Conservation (phyloP, 1,140 invertebrate genomes). For the Cylas formicarius region DNA sequence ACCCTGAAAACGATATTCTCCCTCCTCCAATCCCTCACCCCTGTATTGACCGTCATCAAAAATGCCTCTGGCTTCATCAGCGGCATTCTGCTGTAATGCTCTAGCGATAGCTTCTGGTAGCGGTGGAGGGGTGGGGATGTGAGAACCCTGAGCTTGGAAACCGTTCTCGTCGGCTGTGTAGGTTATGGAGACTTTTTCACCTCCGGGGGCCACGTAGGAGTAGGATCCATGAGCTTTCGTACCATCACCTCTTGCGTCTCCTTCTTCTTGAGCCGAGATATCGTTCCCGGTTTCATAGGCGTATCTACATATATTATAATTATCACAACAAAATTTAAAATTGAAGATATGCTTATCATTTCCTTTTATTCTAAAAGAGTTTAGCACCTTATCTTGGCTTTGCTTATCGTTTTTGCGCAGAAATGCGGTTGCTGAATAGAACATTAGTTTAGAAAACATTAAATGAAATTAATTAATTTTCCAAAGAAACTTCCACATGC, state of each 20-base stretch:
- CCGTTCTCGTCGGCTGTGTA: constrained; percentile 54
- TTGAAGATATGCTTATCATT: background rate
- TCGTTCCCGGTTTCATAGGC: constrained; percentile 54
- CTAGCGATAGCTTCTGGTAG: constrained; percentile 45
- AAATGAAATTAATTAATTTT: no score
- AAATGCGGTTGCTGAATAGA: no score
- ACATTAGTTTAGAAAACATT: no score
- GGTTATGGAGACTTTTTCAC: constrained; percentile 46
- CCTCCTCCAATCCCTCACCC: constrained; percentile 1
- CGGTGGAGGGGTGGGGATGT: constrained; percentile 47
- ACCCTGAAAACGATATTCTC: background rate
- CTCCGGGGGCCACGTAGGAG: constrained; percentile 50
- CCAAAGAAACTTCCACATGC: no score
- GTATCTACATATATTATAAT: constrained; percentile 43
- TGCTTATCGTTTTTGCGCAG: background rate
- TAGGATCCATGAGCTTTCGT: constrained; percentile 45
- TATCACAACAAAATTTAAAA: background rate
- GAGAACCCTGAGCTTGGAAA: constrained; percentile 45
- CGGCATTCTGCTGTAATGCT: constrained; percentile 44
- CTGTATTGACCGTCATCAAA: constrained; percentile 24
- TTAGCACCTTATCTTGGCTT: background rate
- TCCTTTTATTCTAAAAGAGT: background rate
- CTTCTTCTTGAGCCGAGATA: constrained; percentile 48
- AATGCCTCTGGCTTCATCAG: constrained; percentile 30
- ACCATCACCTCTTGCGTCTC: constrained; percentile 38